These are phyloP conservation scores for Falco columbarius DNA, from an alignment of 2,797 vertebrate genomes.

Conservation along the genomic window DNA sequence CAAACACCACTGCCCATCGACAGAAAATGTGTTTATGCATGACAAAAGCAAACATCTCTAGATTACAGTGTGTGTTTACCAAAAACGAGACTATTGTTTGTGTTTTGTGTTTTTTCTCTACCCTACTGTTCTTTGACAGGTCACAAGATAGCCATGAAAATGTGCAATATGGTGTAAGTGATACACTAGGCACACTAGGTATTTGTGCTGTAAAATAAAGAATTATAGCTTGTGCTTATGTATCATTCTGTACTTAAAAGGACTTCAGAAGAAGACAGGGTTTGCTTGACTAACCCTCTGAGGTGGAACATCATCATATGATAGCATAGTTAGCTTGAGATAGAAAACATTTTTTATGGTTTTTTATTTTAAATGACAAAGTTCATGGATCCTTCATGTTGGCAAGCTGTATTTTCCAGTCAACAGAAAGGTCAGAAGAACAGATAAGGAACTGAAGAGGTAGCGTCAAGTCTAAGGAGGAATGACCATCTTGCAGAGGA, in stretches of 20 bases:
- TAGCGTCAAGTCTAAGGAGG: neutral
- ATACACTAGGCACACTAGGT: neutral
- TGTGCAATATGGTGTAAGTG: neutral
- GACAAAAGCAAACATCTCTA: neutral
- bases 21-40: neutral
- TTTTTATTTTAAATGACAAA: neutral
- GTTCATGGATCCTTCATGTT: neutral
- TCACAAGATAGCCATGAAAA: neutral
- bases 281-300: neutral
- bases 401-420: neutral
- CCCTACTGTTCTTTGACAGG: neutral
- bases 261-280: neutral
- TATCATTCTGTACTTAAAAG: neutral
- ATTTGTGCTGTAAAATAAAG: neutral
- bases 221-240: neutral
- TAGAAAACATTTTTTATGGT: neutral
- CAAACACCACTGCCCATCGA: neutral
- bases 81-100: neutral
- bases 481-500: neutral
- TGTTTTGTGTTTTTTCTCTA: neutral
- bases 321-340: neutral
- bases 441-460: neutral
- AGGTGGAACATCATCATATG: neutral
- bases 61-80: neutral
- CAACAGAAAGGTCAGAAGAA: neutral